phyloP scores from a whole-genome alignment of 2,888 invertebrate species.

The Cephus spinipes region DNA sequence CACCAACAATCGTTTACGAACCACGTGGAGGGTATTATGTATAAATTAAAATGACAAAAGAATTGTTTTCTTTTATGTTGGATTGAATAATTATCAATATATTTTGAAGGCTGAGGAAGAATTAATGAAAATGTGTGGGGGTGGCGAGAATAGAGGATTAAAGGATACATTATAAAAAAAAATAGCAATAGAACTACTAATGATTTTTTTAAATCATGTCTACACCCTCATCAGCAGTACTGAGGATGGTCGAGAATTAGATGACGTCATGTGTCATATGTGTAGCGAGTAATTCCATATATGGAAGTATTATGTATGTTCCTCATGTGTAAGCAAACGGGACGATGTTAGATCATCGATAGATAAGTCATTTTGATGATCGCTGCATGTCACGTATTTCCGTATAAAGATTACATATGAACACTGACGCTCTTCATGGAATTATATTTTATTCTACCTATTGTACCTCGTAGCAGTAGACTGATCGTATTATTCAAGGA shows the following conservation, averaged over 20 bases:
- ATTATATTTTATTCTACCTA: not conserved
- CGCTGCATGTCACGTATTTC: not conserved
- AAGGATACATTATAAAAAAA: not conserved
- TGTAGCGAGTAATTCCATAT: not conserved
- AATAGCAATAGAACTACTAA: not conserved
- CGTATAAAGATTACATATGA: not conserved
- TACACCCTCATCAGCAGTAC: not conserved
- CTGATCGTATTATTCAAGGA: not conserved
- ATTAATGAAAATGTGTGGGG: not conserved
- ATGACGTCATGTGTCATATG: not conserved
- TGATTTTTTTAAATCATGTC: not conserved
- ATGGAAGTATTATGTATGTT: not conserved
- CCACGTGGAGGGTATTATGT: not conserved
- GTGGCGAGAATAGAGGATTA: not conserved
- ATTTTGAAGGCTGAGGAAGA: not conserved
- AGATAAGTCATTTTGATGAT: not conserved
- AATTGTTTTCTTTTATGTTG: not conserved
- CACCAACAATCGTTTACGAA: not conserved
- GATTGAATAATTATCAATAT: not conserved
- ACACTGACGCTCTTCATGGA: not conserved
- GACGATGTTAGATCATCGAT: not conserved
- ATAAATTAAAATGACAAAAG: not conserved
- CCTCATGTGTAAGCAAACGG: not conserved
- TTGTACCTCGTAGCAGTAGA: not conserved
- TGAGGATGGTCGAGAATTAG: not conserved